phyloP scores from a whole-genome alignment of 1,140 invertebrate species.

The Rhopalosiphum padi region DNA sequence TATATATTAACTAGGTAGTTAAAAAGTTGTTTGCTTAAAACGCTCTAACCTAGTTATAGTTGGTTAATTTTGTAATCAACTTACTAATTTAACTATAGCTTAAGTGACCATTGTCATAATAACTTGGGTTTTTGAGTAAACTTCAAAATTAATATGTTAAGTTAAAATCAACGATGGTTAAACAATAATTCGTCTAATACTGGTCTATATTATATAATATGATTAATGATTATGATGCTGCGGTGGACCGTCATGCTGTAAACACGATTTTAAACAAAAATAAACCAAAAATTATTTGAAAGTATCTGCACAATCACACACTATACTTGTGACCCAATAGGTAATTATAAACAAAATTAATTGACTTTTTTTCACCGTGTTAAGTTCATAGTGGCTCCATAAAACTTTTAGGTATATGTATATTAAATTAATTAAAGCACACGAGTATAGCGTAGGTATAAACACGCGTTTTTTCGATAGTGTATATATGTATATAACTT shows the following conservation, averaged over 20 bases:
- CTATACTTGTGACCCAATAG: neutral
- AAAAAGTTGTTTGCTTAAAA: constrained; percentile 1
- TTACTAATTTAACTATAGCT: neutral
- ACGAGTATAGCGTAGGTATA: neutral
- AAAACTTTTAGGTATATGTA: neutral
- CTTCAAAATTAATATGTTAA: neutral
- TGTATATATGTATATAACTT: no score
- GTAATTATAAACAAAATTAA: neutral
- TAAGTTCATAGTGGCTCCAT: neutral
- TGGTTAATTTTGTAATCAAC: neutral
- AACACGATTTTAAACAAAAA: neutral
- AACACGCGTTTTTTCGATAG: neutral
- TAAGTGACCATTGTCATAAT: neutral
- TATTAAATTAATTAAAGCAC: neutral
- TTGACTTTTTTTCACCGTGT: neutral
- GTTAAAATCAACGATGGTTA: neutral
- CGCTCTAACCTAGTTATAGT: neutral
- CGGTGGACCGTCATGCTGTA: neutral
- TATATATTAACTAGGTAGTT: neutral
- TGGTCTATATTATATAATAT: neutral
- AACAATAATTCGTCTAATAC: neutral
- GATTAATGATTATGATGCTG: neutral
- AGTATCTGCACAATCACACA: neutral
- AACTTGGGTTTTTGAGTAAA: neutral
- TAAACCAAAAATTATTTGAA: neutral